Base-by-base conservation (phyloP, 2,113 vertebrate species). In the Pangasianodon hypophthalmus region DNA sequence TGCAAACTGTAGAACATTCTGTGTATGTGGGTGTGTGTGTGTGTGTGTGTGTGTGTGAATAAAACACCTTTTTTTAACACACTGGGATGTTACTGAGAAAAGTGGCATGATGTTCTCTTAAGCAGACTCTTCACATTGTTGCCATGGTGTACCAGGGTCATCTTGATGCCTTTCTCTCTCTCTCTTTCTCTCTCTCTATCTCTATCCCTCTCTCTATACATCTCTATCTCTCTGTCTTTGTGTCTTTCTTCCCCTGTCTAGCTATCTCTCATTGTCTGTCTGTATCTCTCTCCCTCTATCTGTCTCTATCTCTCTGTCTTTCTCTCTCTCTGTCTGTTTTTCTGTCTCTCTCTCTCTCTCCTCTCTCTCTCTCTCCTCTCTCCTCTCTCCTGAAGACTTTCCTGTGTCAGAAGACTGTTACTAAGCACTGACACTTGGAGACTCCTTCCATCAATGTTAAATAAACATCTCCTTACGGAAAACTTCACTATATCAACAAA, bases 71-170 rank as follows among this genome's bases (percentile, higher is more conserved):
- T 13, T 58, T 41, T 50, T 16, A 69, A 24, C 69, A 87, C 52
- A 77, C 86, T 46, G 71, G 1, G 44, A 18, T 87, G 52, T 60
- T 46, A 26, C 24, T 79, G 7, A 87, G 37, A 58, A 26, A 77
- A 46, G 73, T 64, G 75, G 44, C 37, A 3, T 19, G 4, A 21
- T 52, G 60, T 50, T 46, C 46, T 80, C n/a, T 64, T 54, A 67
- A 71, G 54, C n/a, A 41, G 24, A 52, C 58, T 48, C 18, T 37
- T 79, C 48, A 50, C 46, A 69, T 41, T 44, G 87, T 82, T 88
- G 77, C 60, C 77, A 88, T 81, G 87, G 86, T 60, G 73, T 77
- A 62, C 56, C 18, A 48, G 54, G 73, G 75, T 37, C 44, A 56
- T 79, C 71, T 79, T 62, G 24, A 44, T 64, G 7, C 24, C 32